Evolutionary conservation across 2,888 invertebrate species (phyloP), one percentile per base, ranked within the genome.

Genomic region (Drosophila borealis): DNA sequence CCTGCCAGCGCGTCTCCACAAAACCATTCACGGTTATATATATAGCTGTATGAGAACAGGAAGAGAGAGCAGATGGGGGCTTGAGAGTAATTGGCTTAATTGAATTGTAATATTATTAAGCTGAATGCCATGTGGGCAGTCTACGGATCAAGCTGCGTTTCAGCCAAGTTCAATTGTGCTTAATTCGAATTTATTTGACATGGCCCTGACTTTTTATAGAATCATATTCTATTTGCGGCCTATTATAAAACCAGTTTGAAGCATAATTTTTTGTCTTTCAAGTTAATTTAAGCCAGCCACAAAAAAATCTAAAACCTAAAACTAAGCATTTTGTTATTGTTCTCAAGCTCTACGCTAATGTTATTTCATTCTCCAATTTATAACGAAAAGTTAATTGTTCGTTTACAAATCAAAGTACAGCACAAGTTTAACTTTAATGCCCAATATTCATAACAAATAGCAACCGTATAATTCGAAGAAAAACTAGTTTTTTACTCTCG

Each of bases 1-100:
- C 92, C 36, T 90, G 91, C 92, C 92, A 92, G 65, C 92, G 91
- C 25, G 91, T 91, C 86, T 92, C 92, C 10, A 90, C 87, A 44
- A 87, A 91, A 9, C 92, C 92, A 64, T 91, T 92, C 2, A 92
- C 80, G 14, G 88, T 91, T 46, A 92, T 90, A 51, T 83, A 91
- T 57, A 92, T 92, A 41, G 92, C 92, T 92, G 53, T 3, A 13
- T n/a, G 36, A 5, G 13, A 56, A 29, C 8, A 34, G 14, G 14
- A 50, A 25, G 14, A 37, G 14, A 8, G 25, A 36, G 13, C 13
- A 2, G 19, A 50, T 14, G 8, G 54, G 11, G 34, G 11, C 14
- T 39, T 49, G 10, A 5, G 21, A 39, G 57, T 65, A 82, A 86
- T 86, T 78, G 65, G 45, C 37, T 80, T 82, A 74, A 78, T 85